These are phyloP conservation scores for Epirrhoe tristata DNA, from an alignment of 2,888 invertebrate genomes.

Conservation along the genomic window DNA sequence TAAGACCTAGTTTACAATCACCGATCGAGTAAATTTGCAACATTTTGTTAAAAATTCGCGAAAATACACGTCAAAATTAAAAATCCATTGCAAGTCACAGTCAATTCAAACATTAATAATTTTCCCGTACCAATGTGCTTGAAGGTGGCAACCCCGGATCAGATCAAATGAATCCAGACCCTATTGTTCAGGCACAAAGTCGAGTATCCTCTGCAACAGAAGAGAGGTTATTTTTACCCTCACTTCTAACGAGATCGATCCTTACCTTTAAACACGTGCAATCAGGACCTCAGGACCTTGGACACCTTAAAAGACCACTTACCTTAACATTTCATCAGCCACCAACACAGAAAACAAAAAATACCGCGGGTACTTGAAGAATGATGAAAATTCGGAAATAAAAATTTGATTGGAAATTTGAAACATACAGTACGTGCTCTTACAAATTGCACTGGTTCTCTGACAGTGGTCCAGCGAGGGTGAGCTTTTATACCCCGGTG, in stretches of 20 bases:
- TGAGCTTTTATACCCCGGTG: slow-evolving; percentile 71
- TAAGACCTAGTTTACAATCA: too few relatives aligned
- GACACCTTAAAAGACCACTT: slow-evolving; percentile 51
- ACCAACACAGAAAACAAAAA: slow-evolving; percentile 55
- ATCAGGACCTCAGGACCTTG: slow-evolving; percentile 7
- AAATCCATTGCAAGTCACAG: slow-evolving; percentile 37
- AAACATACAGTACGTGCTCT: slow-evolving; percentile 60
- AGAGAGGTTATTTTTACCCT: slow-evolving; percentile 54
- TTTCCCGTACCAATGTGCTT: slow-evolving; percentile 31
- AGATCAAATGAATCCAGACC: slow-evolving; percentile 32
- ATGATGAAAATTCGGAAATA: slow-evolving; percentile 37
- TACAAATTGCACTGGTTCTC: slow-evolving; percentile 75
- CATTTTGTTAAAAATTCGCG: neutral
- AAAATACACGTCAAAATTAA: slow-evolving; percentile 21
- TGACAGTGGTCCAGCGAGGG: slow-evolving; percentile 61
- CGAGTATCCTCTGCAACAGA: slow-evolving; percentile 33
- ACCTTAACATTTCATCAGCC: slow-evolving; percentile 61
- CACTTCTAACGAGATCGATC: slow-evolving; percentile 59
- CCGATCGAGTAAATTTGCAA: too few relatives aligned
- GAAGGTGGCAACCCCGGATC: slow-evolving; percentile 37
- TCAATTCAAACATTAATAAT: slow-evolving; percentile 43
- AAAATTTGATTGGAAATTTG: slow-evolving; percentile 55
- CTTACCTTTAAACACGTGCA: slow-evolving; percentile 51
- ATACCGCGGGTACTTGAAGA: slow-evolving; percentile 27
- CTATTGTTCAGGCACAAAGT: slow-evolving; percentile 29